A percentile compares a stretch with the other conserved stretches of the same genome.
Conservation (phyloP, 2,888 invertebrate genomes). For the Anthoptus insignis region DNA sequence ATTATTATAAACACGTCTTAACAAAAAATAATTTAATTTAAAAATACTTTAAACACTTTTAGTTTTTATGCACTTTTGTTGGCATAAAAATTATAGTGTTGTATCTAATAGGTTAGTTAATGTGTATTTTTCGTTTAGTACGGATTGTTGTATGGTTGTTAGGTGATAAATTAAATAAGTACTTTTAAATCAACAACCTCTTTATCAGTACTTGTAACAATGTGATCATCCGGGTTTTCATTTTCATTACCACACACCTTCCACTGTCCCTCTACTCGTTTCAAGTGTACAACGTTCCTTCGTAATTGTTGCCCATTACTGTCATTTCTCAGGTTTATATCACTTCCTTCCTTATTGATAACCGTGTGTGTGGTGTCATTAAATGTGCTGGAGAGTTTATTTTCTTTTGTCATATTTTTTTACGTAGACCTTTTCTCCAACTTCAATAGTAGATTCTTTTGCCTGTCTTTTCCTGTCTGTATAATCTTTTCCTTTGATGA, state of each 20-base stretch:
- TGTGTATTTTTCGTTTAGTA: too few species aligned
- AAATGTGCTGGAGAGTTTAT: constrained; percentile 28
- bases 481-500: constrained; percentile 40
- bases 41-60: too few species aligned
- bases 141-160: too few species aligned
- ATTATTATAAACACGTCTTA: constrained; percentile 20
- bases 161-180: too few species aligned
- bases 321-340: neutral
- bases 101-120: too few species aligned
- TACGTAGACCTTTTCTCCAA: constrained; percentile 41
- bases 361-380: neutral
- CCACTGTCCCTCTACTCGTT: too few species aligned
- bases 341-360: neutral
- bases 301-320: neutral
- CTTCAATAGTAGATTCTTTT: neutral
- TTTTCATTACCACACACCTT: neutral
- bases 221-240: too few species aligned
- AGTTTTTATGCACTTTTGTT: too few species aligned
- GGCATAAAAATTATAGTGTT: too few species aligned
- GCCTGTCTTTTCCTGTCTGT: constrained; percentile 42
- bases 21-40: neutral
- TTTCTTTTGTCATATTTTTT: constrained; percentile 37
- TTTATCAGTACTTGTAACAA: too few species aligned
- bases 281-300: neutral
- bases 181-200: too few species aligned